These are phyloP conservation scores for Catotricha subobsoleta DNA, from an alignment of 2,888 invertebrate species.

Conservation along the genomic window DNA sequence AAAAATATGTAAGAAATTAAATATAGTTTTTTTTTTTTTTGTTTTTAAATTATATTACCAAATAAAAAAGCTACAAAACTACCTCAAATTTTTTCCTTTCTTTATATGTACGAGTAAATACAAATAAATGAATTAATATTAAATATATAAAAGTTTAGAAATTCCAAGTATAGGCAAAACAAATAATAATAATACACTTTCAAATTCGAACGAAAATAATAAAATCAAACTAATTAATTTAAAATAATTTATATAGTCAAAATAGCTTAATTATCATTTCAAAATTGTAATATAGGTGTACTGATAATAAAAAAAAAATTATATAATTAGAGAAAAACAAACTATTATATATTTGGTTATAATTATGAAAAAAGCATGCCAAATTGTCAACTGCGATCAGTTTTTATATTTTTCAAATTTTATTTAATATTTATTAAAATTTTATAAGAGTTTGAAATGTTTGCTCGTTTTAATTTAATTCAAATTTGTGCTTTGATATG, in stretches of 20 bases:
- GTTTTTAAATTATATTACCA: too few relatives aligned
- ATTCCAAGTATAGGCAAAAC: background rate
- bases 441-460: background rate
- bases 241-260: too few relatives aligned
- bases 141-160: too few relatives aligned
- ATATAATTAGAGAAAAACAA: background rate
- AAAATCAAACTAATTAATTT: background rate
- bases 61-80: too few relatives aligned
- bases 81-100: too few relatives aligned
- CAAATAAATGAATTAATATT: too few relatives aligned
- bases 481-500: slow-evolving; percentile 1
- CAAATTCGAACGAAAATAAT: too few relatives aligned
- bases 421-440: background rate
- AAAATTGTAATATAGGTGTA: background rate
- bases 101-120: too few relatives aligned
- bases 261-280: background rate
- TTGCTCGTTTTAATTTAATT: background rate
- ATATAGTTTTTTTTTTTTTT: too few relatives aligned
- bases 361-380: too few relatives aligned
- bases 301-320: background rate
- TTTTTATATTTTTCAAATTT: background rate
- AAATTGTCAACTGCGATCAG: background rate
- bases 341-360: background rate
- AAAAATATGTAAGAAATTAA: too few relatives aligned
- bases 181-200: background rate